These are phyloP conservation scores for Tipula vernalis DNA, from an alignment of 2,888 invertebrate species.

Conservation along the genomic window DNA sequence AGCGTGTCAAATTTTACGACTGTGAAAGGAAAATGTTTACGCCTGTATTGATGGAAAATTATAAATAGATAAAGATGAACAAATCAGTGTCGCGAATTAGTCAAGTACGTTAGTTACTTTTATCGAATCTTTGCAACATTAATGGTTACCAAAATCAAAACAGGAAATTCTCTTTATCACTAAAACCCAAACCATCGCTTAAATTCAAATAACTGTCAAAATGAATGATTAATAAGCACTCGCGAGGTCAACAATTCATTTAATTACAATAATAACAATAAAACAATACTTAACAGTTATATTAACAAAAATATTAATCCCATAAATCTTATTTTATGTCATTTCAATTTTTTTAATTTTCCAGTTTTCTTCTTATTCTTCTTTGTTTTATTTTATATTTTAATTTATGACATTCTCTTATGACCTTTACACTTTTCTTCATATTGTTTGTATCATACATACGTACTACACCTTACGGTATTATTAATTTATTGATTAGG, in stretches of 20 bases:
- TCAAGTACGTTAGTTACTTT: too few species aligned
- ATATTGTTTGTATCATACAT: background rate
- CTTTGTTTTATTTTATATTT: background rate
- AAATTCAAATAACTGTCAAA: background rate
- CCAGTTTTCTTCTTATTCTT: background rate
- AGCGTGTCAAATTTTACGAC: too few species aligned
- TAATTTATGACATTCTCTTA: background rate
- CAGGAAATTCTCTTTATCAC: too few species aligned
- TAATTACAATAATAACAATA: background rate
- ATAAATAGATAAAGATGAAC: too few species aligned
- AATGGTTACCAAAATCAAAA: too few species aligned
- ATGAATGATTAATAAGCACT: background rate
- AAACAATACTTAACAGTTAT: background rate
- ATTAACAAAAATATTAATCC: background rate
- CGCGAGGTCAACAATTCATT: background rate
- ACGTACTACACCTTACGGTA: background rate
- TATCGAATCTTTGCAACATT: too few species aligned
- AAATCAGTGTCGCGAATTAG: too few species aligned
- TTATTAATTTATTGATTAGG: background rate
- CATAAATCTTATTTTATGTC: constrained; percentile 4
- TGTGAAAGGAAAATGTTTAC: too few species aligned
- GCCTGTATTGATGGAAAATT: too few species aligned
- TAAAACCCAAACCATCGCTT: background rate
- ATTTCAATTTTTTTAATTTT: background rate
- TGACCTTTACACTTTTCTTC: background rate